Evolutionary conservation across 2,113 vertebrate species (phyloP).

Genomic region (Cairina moschata): DNA sequence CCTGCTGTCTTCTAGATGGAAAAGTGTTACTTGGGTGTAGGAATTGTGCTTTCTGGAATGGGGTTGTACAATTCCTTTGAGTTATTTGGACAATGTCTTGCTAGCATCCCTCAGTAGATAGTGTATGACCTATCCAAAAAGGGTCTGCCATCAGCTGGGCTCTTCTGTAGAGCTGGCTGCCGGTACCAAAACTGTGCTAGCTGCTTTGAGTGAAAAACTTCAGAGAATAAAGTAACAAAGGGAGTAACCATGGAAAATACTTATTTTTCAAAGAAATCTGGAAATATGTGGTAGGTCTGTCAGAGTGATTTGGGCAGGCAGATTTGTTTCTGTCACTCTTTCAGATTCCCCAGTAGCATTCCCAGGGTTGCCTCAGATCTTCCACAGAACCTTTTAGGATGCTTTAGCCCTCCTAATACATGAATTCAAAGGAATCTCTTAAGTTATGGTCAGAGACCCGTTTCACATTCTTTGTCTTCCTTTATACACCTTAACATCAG

Average conservation of each 20-base stretch:
- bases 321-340: not conserved
- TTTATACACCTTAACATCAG: not conserved
- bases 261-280: not conserved
- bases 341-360: not conserved
- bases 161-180: not conserved
- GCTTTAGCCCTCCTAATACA: not conserved
- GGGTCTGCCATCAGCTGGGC: not conserved
- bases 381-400: not conserved
- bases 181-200: not conserved
- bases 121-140: not conserved
- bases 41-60: not conserved
- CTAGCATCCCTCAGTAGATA: not conserved
- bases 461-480: not conserved
- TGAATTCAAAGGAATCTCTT: not conserved
- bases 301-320: not conserved
- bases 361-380: not conserved
- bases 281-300: not conserved
- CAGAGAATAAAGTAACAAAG: not conserved
- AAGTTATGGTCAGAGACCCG: not conserved
- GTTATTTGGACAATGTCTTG: not conserved
- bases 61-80: not conserved
- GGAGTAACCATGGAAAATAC: not conserved
- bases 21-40: not conserved
- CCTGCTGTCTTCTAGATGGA: not conserved
- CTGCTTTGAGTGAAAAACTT: not conserved